A percentile compares a stretch with the other conserved stretches of the same genome.
Conservation (phyloP, 2,888 invertebrate species). For the Thymelicus sylvestris region DNA sequence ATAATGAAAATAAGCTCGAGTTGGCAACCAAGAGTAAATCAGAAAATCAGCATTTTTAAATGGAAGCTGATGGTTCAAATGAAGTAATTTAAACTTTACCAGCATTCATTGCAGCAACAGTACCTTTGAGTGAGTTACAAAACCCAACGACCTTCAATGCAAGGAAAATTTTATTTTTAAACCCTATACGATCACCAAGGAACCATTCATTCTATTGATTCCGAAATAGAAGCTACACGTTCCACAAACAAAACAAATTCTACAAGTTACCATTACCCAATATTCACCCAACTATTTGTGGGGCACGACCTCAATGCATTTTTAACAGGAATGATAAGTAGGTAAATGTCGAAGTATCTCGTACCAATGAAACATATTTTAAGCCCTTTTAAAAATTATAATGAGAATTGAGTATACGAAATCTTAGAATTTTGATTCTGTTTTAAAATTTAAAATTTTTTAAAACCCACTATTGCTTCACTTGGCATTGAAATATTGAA, state of each 20-base stretch:
- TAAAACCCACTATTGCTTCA: neutral
- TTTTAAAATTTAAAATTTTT: neutral
- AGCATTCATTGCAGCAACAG: no score
- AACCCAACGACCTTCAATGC: no score
- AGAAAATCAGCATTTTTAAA: no score
- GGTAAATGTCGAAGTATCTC: neutral
- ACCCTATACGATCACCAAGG: no score
- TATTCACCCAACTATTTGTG: slow-evolving; percentile 28
- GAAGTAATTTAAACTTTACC: no score
- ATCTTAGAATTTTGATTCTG: neutral
- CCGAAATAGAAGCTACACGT: no score
- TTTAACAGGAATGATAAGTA: slow-evolving; percentile 3
- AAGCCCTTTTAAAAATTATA: neutral
- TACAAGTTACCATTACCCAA: slow-evolving; percentile 23
- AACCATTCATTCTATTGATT: no score
- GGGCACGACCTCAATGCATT: slow-evolving; percentile 38
- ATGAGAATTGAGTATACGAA: neutral
- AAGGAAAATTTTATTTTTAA: no score
- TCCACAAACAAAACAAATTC: neutral
- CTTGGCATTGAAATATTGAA: slow-evolving; percentile 1
- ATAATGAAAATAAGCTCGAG: no score
- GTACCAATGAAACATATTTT: neutral
- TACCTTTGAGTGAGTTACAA: no score
- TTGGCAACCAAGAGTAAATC: no score
- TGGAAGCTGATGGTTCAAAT: no score